These are phyloP conservation scores for Gymnothorax javanicus DNA, from an alignment of 2,797 vertebrate genomes.

Conservation along the genomic window DNA sequence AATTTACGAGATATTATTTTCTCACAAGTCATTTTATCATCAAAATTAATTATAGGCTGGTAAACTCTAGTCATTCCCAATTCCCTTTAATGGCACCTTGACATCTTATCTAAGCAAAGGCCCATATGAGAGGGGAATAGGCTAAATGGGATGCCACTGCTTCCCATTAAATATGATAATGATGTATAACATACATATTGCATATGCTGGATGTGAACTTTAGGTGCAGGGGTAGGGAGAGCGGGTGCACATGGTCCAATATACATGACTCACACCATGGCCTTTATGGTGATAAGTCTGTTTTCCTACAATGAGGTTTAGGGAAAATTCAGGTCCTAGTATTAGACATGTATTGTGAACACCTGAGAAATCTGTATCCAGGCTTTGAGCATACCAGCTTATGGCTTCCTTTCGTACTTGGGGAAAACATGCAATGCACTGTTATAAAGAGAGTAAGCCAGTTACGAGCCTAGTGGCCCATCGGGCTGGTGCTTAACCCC, in stretches of 20 bases:
- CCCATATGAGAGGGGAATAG: neutral
- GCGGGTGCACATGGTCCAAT: constrained; percentile 49
- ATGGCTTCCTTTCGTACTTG: constrained; percentile 32
- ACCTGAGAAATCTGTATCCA: constrained; percentile 46
- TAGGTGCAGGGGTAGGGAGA: constrained; percentile 1
- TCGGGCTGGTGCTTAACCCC: no score
- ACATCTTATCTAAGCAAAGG: neutral
- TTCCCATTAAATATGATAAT: constrained; percentile 2
- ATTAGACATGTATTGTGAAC: constrained; percentile 52
- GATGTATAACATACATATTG: neutral
- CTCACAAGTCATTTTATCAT: neutral
- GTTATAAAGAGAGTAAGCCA: no score
- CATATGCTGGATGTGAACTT: neutral
- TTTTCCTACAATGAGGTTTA: constrained; percentile 54
- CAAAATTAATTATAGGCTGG: neutral
- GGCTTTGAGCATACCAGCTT: constrained; percentile 48
- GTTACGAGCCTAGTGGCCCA: no score
- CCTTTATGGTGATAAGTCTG: constrained; percentile 46
- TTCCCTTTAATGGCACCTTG: neutral
- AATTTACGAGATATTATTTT: neutral
- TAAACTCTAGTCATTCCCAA: neutral
- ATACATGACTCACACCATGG: constrained; percentile 31
- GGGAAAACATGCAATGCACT: constrained; percentile 35
- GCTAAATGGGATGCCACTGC: neutral
- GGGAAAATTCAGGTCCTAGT: constrained; percentile 5